phyloP scores from a whole-genome alignment of 2,888 invertebrate genomes.

The Zhengitettix transpicula region DNA sequence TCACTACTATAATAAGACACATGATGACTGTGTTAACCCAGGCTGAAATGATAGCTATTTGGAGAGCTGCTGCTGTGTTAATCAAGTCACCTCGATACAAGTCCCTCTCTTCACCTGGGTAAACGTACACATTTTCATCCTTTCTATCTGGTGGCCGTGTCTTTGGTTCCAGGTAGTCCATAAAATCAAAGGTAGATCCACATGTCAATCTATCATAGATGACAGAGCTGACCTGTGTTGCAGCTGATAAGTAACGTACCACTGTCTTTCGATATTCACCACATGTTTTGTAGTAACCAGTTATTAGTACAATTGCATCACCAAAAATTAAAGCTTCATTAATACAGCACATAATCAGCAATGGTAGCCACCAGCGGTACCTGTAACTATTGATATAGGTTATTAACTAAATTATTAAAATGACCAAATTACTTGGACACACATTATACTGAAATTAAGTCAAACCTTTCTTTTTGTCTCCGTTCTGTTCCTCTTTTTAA shows the following conservation, averaged over 20 bases:
- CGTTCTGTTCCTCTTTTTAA: neutral
- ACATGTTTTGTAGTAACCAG: constrained; percentile 59
- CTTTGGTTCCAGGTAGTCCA: constrained; percentile 59
- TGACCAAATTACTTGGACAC: neutral
- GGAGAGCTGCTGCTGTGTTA: constrained; percentile 52
- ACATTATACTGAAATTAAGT: too few species aligned
- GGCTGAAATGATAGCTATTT: constrained; percentile 35
- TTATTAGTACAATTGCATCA: constrained; percentile 50
- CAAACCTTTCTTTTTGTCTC: neutral
- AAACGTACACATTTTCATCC: constrained; percentile 3
- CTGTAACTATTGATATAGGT: neutral
- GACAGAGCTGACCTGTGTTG: constrained; percentile 4
- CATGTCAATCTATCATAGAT: constrained; percentile 6
- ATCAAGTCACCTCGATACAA: constrained; percentile 28
- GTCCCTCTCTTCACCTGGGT: constrained; percentile 2
- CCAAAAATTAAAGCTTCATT: constrained; percentile 46
- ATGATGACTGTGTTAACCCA: neutral
- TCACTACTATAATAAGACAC: too few species aligned
- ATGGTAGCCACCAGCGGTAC: neutral
- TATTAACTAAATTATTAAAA: neutral
- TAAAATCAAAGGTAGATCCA: constrained; percentile 40
- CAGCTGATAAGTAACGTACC: constrained; percentile 28
- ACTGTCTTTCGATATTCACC: constrained; percentile 52
- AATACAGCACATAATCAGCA: constrained; percentile 26
- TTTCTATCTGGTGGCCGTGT: constrained; percentile 3